Evolutionary conservation across 2,797 vertebrate genomes (phyloP), one percentile per base, ranked within the genome.

Genomic region (Danionella dracula): DNA sequence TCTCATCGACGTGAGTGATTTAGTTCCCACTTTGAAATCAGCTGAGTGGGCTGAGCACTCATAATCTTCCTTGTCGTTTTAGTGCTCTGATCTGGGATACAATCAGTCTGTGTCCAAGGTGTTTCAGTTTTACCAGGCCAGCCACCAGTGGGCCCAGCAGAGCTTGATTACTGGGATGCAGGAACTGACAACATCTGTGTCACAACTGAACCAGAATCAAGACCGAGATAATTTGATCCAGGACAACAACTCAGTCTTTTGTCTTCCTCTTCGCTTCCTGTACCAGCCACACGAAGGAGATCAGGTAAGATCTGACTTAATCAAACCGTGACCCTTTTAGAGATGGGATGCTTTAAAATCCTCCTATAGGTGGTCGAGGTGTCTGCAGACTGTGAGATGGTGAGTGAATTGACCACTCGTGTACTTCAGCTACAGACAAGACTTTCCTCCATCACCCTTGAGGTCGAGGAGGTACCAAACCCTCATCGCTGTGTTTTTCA

Each of bases 201-300:
- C 87, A 0, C 76, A 59, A 27, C 78, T 96, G 60, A 89, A 92
- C 70, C 90, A 93, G 56, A 73, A 74, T 20, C 87, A 79, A 8
- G 94, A 96, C 78, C 85, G 90, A 75, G 87, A 91, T 78, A 69
- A 77, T 16, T 77, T 95, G 44, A 83, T 96, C 50, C 84, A 92
- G 77, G 85, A 90, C 62, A 86, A 93, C n/a, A 76, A 83, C 5
- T 79, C 75, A 1, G 82, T 87, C 68, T 96, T 94, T 81, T 92
- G 89, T 29, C 84, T 89, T 70, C 91, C 92, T 0, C 73, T 81
- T 0, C 85, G 81, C 64, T 95, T 96, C 68, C 84, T 87, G 51
- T 94, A 91, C 76, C 92, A 91, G 58, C 92, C 93, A 4, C 91
- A 95, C 0, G 92, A 94, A 1, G 92, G 87, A 1, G 94, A 96